A percentile compares a stretch with the other conserved stretches of the same genome.
Evolutionary conservation across 2,113 vertebrate species (phyloP).

Genomic region (Fulmarus glacialis): DNA sequence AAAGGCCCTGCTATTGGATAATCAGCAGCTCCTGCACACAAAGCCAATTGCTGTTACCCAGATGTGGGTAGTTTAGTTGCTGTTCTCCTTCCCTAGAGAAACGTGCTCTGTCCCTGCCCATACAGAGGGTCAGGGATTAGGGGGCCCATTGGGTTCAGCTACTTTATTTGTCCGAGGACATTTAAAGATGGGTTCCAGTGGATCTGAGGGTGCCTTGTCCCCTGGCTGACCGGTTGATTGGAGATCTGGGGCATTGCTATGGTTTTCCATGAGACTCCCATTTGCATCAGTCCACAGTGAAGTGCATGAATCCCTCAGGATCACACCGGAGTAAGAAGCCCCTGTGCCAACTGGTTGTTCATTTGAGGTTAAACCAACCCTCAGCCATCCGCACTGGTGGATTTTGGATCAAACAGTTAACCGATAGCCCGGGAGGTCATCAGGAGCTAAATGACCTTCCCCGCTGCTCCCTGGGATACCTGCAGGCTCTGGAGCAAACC

Average conservation of each 20-base stretch:
- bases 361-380: neutral
- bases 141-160: neutral
- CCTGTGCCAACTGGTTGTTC: neutral
- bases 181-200: neutral
- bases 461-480: neutral
- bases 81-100: neutral
- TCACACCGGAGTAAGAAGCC: fast-evolving
- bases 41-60: neutral
- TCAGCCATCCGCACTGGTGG: neutral
- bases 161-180: neutral
- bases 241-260: neutral
- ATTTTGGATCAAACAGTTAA: neutral
- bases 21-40: neutral
- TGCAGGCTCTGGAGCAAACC: neutral
- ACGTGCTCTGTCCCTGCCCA: neutral
- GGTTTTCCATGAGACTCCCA: fast-evolving
- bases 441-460: neutral
- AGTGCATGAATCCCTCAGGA: neutral
- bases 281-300: neutral
- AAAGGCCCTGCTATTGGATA: neutral
- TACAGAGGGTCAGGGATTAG: neutral
- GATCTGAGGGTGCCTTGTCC: neutral
- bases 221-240: neutral
- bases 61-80: neutral
- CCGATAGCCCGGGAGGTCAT: neutral